phyloP scores from a whole-genome alignment of 2,888 invertebrate genomes.

The Celastrina argiolus region DNA sequence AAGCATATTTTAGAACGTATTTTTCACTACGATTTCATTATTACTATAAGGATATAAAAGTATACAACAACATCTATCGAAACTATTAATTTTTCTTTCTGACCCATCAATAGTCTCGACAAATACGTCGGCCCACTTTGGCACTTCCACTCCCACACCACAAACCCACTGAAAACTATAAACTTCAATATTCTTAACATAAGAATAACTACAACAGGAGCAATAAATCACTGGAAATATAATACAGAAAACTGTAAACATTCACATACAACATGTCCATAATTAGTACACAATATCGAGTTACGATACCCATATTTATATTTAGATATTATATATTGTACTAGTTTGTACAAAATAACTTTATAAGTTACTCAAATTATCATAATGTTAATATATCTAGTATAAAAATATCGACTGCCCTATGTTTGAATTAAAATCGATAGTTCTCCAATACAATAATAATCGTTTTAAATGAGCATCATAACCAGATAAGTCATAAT shows the following conservation, averaged over 20 bases:
- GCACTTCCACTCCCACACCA: slow-evolving; percentile 51
- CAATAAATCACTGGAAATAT: slow-evolving; percentile 50
- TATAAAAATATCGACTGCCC: background rate
- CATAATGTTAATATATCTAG: background rate
- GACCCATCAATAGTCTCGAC: slow-evolving; percentile 10
- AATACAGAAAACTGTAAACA: slow-evolving; percentile 23
- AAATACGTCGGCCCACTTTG: slow-evolving; percentile 44
- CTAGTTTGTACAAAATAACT: background rate
- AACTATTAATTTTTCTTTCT: slow-evolving; percentile 8
- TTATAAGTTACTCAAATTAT: background rate
- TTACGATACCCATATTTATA: slow-evolving; percentile 13
- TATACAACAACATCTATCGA: slow-evolving; percentile 39
- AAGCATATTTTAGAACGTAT: background rate
- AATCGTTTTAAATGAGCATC: slow-evolving; percentile 13
- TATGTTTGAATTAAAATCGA: background rate
- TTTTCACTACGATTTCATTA: background rate
- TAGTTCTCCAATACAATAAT: background rate
- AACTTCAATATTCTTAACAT: slow-evolving; percentile 69
- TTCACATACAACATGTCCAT: background rate
- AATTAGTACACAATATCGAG: background rate
- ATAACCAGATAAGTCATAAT: slow-evolving; percentile 25
- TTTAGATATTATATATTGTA: background rate
- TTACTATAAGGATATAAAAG: slow-evolving; percentile 5
- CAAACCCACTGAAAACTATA: slow-evolving; percentile 38
- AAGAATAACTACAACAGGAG: slow-evolving; percentile 69